phyloP scores from a whole-genome alignment of 2,797 vertebrate genomes.

The Acipenser transmontanus region DNA sequence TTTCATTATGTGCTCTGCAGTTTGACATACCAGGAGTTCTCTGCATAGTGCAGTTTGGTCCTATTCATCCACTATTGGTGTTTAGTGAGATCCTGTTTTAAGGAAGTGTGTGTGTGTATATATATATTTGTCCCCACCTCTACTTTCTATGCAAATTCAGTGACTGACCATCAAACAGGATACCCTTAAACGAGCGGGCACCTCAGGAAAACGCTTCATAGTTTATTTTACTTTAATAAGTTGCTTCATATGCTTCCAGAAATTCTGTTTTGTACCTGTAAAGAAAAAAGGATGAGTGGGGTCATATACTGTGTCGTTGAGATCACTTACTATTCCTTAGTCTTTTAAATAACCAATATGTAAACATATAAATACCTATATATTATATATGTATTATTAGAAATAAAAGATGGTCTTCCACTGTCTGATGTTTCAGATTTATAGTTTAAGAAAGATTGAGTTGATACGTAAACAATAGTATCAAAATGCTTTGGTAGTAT shows the following conservation, averaged over 20 bases:
- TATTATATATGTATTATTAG: slow-evolving; percentile 9
- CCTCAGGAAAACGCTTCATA: slow-evolving; percentile 43
- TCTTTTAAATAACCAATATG: neutral
- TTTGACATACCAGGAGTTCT: no score
- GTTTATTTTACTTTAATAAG: no score
- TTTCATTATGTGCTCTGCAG: no score
- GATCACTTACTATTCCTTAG: neutral
- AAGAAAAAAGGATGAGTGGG: neutral
- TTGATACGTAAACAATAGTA: neutral
- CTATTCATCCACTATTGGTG: no score
- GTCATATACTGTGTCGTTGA: neutral
- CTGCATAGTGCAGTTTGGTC: no score
- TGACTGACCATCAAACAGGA: slow-evolving; percentile 45
- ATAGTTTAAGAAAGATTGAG: neutral
- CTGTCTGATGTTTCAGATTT: slow-evolving; percentile 24
- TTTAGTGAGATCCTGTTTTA: neutral
- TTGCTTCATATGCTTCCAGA: no score
- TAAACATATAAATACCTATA: no score
- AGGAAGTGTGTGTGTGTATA: slow-evolving; percentile 1
- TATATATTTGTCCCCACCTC: slow-evolving; percentile 19
- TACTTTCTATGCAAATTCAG: slow-evolving; percentile 64
- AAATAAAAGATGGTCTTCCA: slow-evolving; percentile 36
- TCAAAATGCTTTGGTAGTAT: slow-evolving; percentile 48
- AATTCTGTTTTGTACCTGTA: no score
- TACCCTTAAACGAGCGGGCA: slow-evolving; percentile 46